Evolutionary conservation across 2,797 vertebrate species (phyloP).

Genomic region (Salmo trutta): DNA sequence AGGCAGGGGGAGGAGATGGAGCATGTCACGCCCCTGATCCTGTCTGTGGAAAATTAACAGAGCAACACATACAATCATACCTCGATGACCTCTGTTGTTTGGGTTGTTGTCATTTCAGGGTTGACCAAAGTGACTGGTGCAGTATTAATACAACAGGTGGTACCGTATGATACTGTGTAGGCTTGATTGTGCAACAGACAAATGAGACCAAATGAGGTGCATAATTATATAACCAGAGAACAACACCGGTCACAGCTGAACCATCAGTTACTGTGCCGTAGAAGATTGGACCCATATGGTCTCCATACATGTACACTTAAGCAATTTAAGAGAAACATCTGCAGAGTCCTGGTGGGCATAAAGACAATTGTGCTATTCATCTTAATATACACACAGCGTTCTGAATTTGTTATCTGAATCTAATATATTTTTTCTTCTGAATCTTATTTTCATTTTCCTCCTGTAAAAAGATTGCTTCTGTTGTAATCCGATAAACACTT

Average conservation of each 20-base stretch:
- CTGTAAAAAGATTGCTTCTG: conserved; percentile 35
- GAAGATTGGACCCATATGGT: background rate
- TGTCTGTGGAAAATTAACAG: conserved; percentile 28
- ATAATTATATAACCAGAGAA: background rate
- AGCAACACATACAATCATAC: background rate
- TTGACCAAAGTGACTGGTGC: conserved; percentile 16
- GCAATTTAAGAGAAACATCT: no score
- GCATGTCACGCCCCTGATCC: conserved; percentile 25
- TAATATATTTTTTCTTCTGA: conserved; percentile 20
- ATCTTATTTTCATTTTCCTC: conserved; percentile 25
- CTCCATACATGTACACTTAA: background rate
- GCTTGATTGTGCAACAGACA: background rate
- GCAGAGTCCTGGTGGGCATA: no score
- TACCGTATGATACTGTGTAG: background rate
- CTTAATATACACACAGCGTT: conserved; percentile 9
- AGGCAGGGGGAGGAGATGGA: conserved; percentile 11
- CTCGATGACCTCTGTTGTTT: background rate
- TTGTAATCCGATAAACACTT: conserved; percentile 21
- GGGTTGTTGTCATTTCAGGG: background rate
- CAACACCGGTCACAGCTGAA: background rate
- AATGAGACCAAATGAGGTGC: background rate
- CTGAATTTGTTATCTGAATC: conserved; percentile 17
- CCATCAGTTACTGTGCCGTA: background rate
- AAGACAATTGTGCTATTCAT: background rate
- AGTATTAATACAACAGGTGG: background rate